A percentile compares a stretch with the other conserved stretches of the same genome.
Evolutionary conservation across 2,797 vertebrate species (phyloP).

Genomic region (Acanthurus lineatus): DNA sequence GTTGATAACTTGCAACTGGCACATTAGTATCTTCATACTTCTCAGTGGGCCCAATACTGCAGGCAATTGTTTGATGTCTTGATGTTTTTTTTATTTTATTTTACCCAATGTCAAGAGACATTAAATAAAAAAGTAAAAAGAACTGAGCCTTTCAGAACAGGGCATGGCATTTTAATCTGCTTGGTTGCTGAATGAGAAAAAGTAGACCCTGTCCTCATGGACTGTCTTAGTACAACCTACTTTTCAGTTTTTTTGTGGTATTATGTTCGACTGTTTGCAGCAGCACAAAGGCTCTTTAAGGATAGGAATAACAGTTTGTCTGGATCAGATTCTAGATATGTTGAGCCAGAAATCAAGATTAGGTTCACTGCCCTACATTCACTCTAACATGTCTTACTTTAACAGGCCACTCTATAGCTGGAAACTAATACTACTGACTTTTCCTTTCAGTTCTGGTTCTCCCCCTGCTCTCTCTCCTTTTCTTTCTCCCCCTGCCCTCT

Average conservation of each 20-base stretch:
- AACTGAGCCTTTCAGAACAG: neutral
- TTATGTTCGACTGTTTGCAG: conserved; percentile 9
- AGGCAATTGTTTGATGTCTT: too few species aligned
- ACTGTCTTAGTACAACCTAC: conserved; percentile 15
- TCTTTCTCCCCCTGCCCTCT: conserved; percentile 72
- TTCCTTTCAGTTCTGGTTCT: conserved; percentile 65
- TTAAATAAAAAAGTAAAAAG: too few species aligned
- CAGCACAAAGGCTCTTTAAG: conserved; percentile 22
- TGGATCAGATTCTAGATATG: conserved; percentile 7
- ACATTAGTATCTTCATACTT: too few species aligned
- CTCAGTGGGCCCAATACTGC: too few species aligned
- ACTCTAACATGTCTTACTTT: conserved; percentile 24
- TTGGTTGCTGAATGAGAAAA: conserved; percentile 30
- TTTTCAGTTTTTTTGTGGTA: conserved; percentile 18
- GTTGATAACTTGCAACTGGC: too few species aligned
- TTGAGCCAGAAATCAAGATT: conserved; percentile 12
- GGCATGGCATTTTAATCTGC: conserved; percentile 12
- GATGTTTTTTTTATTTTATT: neutral
- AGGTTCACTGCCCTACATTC: conserved; percentile 20
- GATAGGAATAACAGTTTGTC: neutral
- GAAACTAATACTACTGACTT: conserved; percentile 40
- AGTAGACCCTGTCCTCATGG: conserved; percentile 22
- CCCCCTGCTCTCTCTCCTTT: conserved; percentile 63
- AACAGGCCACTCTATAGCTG: conserved; percentile 30
- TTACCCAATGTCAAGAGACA: neutral